These are phyloP conservation scores for Bos javanicus DNA, from an alignment of 2,113 vertebrate species.

Conservation along the genomic window DNA sequence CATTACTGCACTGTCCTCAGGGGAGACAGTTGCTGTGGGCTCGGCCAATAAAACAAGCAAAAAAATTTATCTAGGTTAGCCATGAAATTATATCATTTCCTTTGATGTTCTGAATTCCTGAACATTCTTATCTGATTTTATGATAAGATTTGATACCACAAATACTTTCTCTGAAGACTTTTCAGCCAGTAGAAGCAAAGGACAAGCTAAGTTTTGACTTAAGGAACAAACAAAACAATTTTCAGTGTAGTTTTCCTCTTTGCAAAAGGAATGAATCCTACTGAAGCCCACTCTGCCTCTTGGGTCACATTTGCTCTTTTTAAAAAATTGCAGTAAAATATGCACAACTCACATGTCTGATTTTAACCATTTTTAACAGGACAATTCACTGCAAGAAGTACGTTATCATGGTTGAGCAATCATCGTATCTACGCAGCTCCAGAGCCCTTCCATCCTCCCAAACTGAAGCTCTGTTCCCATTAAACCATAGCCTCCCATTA, in stretches of 20 bases:
- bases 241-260: neutral
- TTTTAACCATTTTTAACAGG: neutral
- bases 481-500: neutral
- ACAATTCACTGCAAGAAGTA: neutral
- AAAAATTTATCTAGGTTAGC: neutral
- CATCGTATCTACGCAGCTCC: accelerated
- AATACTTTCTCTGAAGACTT: neutral
- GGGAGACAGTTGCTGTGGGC: neutral
- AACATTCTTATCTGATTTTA: constrained; percentile 23
- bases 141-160: neutral
- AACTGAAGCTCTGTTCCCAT: neutral
- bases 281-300: neutral
- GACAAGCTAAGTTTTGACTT: neutral
- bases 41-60: neutral
- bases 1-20: neutral
- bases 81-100: neutral
- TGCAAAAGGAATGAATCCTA: neutral
- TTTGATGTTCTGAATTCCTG: constrained; percentile 26
- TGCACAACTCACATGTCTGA: neutral
- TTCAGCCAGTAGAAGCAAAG: neutral
- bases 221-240: neutral
- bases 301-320: neutral
- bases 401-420: neutral
- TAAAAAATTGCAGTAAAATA: neutral
- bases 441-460: neutral